Base-by-base conservation (phyloP, 1,140 invertebrate species). In the Ectropis grisescens region DNA sequence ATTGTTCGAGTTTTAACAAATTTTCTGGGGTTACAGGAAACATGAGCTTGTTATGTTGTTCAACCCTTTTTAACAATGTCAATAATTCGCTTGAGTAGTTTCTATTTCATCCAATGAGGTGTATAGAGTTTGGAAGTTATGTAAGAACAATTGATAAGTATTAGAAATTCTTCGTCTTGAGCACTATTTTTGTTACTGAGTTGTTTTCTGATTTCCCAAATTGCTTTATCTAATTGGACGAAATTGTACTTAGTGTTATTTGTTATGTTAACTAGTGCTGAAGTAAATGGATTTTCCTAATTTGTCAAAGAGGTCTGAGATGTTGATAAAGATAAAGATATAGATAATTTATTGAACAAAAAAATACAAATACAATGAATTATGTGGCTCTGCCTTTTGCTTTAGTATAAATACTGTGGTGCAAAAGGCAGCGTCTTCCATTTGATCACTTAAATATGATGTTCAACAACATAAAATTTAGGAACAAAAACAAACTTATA, bases 281-380 rank as follows among this genome's bases (percentile, higher is more conserved):
- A 39, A 51, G 10, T 47, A 47, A 7, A 11, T 33, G 10, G 35
- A 38, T 27, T 36, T 34, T 5, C 40, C 43, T 43, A 47, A 29
- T 14, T 43, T 51, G 15, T 40, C 43, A 22, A 47, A 47, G 15
- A 48, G 11, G 10, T 49, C 41, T 4, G 6, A 6, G 24, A 26
- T 26, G n/a, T 26, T 26, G 4, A n/a, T n/a, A n/a, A n/a, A n/a
- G n/a, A n/a, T n/a, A n/a, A n/a, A n/a, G n/a, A n/a, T n/a, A n/a
- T n/a, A n/a, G n/a, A n/a, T n/a, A n/a, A n/a, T n/a, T n/a, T n/a
- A n/a, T n/a, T n/a, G n/a, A n/a, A n/a, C n/a, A n/a, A n/a, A n/a
- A n/a, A n/a, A n/a, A n/a, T n/a, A n/a, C n/a, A n/a, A n/a, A n/a
- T n/a, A n/a, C n/a, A n/a, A n/a, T n/a, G n/a, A n/a, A n/a, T n/a